Conservation (phyloP, 2,888 invertebrate species). For the Philonicus albiceps region DNA sequence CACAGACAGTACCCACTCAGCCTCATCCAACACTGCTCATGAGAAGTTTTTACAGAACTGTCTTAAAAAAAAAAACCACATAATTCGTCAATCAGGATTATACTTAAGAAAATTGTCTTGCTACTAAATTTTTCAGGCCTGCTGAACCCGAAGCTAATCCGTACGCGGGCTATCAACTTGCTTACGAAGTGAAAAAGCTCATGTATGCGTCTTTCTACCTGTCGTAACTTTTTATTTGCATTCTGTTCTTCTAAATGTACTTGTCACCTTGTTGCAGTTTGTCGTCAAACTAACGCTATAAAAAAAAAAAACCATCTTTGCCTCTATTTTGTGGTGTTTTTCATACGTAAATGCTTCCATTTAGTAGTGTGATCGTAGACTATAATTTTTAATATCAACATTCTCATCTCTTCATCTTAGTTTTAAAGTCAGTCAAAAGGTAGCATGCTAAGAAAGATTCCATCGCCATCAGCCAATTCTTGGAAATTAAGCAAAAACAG, state of each 20-base stretch:
- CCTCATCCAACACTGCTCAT: slow-evolving; percentile 9
- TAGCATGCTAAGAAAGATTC: neutral
- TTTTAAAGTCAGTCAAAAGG: neutral
- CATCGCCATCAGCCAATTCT: neutral
- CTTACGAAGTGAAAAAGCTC: slow-evolving; percentile 99
- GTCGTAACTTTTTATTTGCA: slow-evolving; percentile 47
- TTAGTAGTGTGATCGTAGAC: neutral
- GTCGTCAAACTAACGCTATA: neutral
- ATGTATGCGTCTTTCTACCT: slow-evolving; percentile 82
- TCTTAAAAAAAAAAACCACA: neutral
- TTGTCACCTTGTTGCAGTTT: neutral
- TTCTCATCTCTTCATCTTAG: neutral
- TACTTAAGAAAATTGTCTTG: slow-evolving; percentile 55
- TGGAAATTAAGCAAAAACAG: neutral
- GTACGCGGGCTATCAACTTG: slow-evolving; percentile 98
- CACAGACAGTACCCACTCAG: neutral
- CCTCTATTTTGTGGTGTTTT: neutral
- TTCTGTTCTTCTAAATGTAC: slow-evolving; percentile 28
- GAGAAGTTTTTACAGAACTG: neutral
- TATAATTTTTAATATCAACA: neutral
- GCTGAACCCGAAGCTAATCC: slow-evolving; percentile 88
- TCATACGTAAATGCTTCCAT: neutral
- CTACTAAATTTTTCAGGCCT: slow-evolving; percentile 84
- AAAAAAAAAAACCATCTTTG: neutral
- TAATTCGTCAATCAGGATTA: neutral